Evolutionary conservation across 2,888 invertebrate species (phyloP), one percentile per base, ranked within the genome.

Genomic region (Phyllotreta striolata): DNA sequence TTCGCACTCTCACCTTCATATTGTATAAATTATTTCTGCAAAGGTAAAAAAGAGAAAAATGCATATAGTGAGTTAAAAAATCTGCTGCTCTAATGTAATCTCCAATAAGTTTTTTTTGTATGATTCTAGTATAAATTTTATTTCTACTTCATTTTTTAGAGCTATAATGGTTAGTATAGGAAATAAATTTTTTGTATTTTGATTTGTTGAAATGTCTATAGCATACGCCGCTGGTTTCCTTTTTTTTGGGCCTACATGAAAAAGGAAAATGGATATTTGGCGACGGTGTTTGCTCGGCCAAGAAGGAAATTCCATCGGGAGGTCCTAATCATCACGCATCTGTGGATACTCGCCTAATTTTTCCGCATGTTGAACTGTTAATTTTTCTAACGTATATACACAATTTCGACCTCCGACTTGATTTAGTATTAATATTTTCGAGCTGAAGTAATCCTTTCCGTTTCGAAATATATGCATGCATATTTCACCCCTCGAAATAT

Each of bases 211-310:
- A 7, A 13, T 13, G 12, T 13, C 10, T 44, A 1, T 6, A 9
- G 24, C 5, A 14, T 6, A 49, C 49, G 35, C 49, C 49, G 37
- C 35, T 49, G 49, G 3, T n/a, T 49, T 35, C n/a, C 12, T 47
- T 47, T 47, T 14, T 9, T 13, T 13, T 35, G 13, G 49, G 10
- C 14, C 37, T n/a, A 49, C 35, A 37, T 49, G 49, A 35, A 35
- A 12, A 47, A 47, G 14, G 14, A 1, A 47, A 49, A 35, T 49
- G 49, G 8, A 49, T 49, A 14, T 49, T 49, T 49, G 34, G 49
- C 34, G 49, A 49, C 49, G 49, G 35, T 49, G 35, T 49, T 49
- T 49, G 49, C 49, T 35, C 49, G 49, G 49, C 35, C 49, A 49
- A 49, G 49, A 47, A 8, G 14, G 14, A 49, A 49, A 49, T 49